Conservation (phyloP, 2,113 vertebrate species). For the Platycercus adscitus region DNA sequence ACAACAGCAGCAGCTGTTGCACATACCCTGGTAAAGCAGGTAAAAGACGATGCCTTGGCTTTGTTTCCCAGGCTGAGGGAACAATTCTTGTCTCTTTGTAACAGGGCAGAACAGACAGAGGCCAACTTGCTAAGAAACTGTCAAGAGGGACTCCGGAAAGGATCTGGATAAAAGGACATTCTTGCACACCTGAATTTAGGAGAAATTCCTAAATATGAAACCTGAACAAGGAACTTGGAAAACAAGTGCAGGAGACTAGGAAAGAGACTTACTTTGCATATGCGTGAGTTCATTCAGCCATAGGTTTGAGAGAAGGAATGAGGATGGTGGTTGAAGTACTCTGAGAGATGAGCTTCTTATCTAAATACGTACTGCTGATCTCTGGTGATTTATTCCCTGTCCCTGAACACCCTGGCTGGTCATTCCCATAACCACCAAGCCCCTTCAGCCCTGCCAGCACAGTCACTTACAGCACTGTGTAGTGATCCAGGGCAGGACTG, state of each 20-base stretch:
- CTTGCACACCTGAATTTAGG: background rate
- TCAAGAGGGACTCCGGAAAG: background rate
- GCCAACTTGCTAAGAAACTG: background rate
- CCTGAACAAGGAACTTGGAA: background rate
- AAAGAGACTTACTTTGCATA: background rate
- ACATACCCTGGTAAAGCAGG: background rate
- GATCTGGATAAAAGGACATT: background rate
- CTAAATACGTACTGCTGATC: background rate
- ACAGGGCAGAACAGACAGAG: background rate
- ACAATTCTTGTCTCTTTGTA: background rate
- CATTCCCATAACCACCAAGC: background rate
- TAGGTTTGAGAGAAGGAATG: background rate
- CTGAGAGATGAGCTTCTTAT: background rate
- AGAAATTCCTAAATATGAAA: background rate
- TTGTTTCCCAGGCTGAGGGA: background rate
- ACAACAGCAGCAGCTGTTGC: background rate
- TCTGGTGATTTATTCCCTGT: background rate
- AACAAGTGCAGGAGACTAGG: background rate
- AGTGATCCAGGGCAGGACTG: background rate
- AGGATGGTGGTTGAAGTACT: background rate
- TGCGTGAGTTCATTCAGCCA: background rate
- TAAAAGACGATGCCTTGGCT: fast-evolving
- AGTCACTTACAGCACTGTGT: background rate
- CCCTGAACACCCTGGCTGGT: background rate
- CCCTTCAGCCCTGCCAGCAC: background rate